Base-by-base conservation (phyloP, 1,140 invertebrate species). In the Teleopsis dalmanni region DNA sequence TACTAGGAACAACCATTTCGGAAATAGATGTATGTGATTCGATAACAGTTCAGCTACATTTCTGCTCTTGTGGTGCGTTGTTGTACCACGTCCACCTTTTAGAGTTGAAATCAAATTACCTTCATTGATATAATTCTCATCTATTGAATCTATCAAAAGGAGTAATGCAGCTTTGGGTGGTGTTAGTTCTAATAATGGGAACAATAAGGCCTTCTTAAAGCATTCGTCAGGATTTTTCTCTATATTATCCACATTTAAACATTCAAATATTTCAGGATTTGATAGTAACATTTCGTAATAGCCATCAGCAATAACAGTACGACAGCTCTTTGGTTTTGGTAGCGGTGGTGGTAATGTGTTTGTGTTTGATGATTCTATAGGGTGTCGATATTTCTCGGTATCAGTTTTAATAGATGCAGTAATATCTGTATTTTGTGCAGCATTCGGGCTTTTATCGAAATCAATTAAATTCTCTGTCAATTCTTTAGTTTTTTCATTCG, bases 1-100 rank as follows among this genome's bases (percentile, higher is more conserved):
- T 1, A 97, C 84, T 1, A 96, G 76, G 33, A 95, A 76, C 26
- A 98, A 70, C 93, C 93, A 98, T 52, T 87, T 86, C 2, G 93
- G 94, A 58, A 98, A 84, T n/a, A 94, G 72, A 57, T 94, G 87
- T 62, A 94, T 90, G 68, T 94, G 88, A 53, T 87, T 87, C 1
- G 90, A 85, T 18, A 96, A 70, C 7, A 96, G 74, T 57, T 92
- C 88, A 1, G 87, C 88, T 13, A 95, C 90, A 11, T 85, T 90
- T 47, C 79, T 76, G 37, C 59, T 79, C 66, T 69, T 78, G 62
- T 65, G 81, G 52, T 69, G 76, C 55, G 67, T 75, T 1, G 54
- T 53, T 0, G 57, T 65, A 14, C 64, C 59, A 31, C 51, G 47
- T 2, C 50, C 50, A 1, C 65, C 52, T 58, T 70, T 73, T 1